Evolutionary conservation across 2,113 vertebrate genomes (phyloP).

Genomic region (Zosterops hypoxanthus): DNA sequence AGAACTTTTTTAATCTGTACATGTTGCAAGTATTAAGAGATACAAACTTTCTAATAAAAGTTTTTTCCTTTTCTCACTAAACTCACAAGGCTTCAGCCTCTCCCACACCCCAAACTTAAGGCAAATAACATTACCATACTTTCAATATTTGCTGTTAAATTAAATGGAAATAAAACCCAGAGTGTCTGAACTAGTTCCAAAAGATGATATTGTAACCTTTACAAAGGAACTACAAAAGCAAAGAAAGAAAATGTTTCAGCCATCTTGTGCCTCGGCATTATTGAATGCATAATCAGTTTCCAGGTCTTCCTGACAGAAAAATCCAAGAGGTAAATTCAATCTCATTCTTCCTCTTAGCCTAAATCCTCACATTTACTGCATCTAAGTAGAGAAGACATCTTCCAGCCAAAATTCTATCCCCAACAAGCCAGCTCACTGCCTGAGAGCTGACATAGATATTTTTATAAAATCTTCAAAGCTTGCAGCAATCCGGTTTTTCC

Average conservation of each 20-base stretch:
- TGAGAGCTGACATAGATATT: neutral
- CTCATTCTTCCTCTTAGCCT: neutral
- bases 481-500: no score
- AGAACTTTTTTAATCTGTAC: neutral
- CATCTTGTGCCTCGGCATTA: neutral
- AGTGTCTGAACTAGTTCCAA: neutral
- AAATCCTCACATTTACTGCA: neutral
- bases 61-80: neutral
- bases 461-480: neutral
- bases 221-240: conserved; percentile 19
- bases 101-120: neutral
- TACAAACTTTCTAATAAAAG: neutral
- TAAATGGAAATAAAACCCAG: neutral
- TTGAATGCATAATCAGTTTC: conserved; percentile 27
- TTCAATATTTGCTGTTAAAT: conserved; percentile 35
- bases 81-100: neutral
- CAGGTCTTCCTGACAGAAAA: neutral
- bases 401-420: neutral
- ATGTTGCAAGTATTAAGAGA: neutral
- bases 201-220: conserved; percentile 37
- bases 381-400: neutral
- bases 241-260: conserved; percentile 10
- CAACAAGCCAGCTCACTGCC: neutral
- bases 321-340: neutral
- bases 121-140: neutral